A percentile compares a stretch with the other conserved stretches of the same genome.
Evolutionary conservation across 92 coral and sea anemone genomes (phyloP).

Genomic region (Parazoanthus darwini): DNA sequence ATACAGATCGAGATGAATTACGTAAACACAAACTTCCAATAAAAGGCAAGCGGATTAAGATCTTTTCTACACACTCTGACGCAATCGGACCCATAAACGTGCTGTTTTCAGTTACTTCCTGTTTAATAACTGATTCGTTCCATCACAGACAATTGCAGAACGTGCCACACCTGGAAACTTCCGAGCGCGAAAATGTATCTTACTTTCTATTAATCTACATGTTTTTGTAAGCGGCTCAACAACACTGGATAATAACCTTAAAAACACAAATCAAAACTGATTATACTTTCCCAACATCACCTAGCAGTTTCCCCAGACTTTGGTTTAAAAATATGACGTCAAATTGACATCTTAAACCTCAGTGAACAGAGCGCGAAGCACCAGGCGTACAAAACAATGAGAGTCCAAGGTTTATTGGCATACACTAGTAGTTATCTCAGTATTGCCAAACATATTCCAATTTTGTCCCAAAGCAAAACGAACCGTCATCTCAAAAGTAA

Average conservation of each 20-base stretch:
- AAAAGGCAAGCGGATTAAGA: slow-evolving; percentile 3
- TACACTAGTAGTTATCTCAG: no score
- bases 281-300: neutral
- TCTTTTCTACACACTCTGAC: neutral
- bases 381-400: neutral
- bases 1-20: slow-evolving; percentile 26
- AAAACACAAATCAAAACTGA: neutral
- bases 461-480: no score
- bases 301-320: neutral
- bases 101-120: slow-evolving; percentile 2
- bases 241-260: neutral
- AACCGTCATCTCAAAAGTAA: no score
- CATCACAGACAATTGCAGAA: neutral
- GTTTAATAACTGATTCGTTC: neutral
- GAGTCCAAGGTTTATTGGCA: neutral
- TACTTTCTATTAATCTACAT: neutral
- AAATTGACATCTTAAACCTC: neutral
- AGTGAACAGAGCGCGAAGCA: neutral
- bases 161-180: neutral
- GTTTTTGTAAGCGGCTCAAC: neutral
- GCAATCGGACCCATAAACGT: neutral
- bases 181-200: neutral
- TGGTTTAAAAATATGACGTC: neutral
- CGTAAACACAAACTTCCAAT: slow-evolving; percentile 32
- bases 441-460: neutral